These are phyloP conservation scores for Drosophila nebulosa DNA, from an alignment of 1,140 invertebrate species.

Conservation along the genomic window DNA sequence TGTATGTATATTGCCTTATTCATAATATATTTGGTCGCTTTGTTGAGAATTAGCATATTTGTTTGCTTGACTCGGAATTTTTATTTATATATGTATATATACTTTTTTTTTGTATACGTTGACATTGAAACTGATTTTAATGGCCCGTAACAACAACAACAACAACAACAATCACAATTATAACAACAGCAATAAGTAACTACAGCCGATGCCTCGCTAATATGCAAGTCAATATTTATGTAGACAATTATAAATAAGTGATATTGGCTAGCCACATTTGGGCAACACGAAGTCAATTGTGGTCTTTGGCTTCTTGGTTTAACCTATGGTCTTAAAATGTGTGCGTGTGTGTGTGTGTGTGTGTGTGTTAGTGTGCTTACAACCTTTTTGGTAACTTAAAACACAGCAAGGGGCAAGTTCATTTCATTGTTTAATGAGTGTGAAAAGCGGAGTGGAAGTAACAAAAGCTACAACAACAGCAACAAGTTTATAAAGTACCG, in stretches of 20 bases:
- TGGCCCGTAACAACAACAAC: constrained; percentile 60
- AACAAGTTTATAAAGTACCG: constrained; percentile 41
- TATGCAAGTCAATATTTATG: constrained; percentile 63
- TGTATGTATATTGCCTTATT: constrained; percentile 30
- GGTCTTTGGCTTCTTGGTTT: constrained; percentile 38
- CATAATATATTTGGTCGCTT: constrained; percentile 33
- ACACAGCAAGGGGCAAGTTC: constrained; percentile 55
- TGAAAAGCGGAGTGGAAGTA: constrained; percentile 40
- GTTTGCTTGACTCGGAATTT: constrained; percentile 41
- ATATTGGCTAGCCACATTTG: constrained; percentile 34
- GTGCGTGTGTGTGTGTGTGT: background rate
- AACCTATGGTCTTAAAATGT: background rate
- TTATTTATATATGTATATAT: background rate
- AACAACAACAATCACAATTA: constrained; percentile 34
- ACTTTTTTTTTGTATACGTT: constrained; percentile 32
- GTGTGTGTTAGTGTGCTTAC: constrained; percentile 29
- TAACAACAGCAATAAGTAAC: constrained; percentile 25
- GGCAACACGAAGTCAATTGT: constrained; percentile 35
- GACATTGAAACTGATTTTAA: constrained; percentile 76
- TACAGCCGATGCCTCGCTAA: constrained; percentile 27
- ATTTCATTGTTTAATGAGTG: constrained; percentile 57
- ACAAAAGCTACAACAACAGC: constrained; percentile 9
- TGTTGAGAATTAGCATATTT: constrained; percentile 67
- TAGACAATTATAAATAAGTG: constrained; percentile 38
- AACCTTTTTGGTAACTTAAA: constrained; percentile 49